Evolutionary conservation across 2,797 vertebrate genomes (phyloP), one percentile per base, ranked within the genome.

Genomic region (Octomys mimax): DNA sequence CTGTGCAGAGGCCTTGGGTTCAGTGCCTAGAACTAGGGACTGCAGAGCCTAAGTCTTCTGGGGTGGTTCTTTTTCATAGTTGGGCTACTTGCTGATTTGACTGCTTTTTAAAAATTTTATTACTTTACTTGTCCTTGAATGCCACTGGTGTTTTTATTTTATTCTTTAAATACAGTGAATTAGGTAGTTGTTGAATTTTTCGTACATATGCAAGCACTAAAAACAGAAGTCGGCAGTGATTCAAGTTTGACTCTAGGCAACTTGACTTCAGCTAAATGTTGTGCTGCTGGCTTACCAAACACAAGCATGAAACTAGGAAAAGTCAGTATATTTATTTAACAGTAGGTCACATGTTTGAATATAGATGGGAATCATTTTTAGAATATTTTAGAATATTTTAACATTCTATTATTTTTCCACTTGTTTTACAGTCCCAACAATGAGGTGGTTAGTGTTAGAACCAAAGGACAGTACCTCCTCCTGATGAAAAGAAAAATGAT

Each of bases 321-420:
- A 28, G 31, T 31, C 33, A 42, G 0, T 84, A 16, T 54, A 71
- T 97, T 82, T 54, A 31, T 92, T 93, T 42, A 89, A 61, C 61
- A 86, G 42, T 71, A 92, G 96, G 24, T 80, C 84, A 89, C 0
- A 39, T 79, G 49, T 91, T 79, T 61, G 11, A 31, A 6, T 73
- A 66, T 92, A 84, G 54, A 66, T 71, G 59, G 64, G 82, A 93
- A 13, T 73, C 57, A 87, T 93, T 95, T 91, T 78, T 49, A 87
- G 46, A 70, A 33, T 75, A 92, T 85, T 87, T 94, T 92, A 87
- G 46, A 70, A 33, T 75, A 92, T 85, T 87, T 94, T 92, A n/a
- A n/a, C n/a, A 18, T 87, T 31, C n/a, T 96, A 2, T 92, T 13
- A 57, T 7, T 85, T 0, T 70, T 80, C 75, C 14, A 54, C 89